phyloP scores from a whole-genome alignment of 1,140 invertebrate species.

The Vanessa tameamea region DNA sequence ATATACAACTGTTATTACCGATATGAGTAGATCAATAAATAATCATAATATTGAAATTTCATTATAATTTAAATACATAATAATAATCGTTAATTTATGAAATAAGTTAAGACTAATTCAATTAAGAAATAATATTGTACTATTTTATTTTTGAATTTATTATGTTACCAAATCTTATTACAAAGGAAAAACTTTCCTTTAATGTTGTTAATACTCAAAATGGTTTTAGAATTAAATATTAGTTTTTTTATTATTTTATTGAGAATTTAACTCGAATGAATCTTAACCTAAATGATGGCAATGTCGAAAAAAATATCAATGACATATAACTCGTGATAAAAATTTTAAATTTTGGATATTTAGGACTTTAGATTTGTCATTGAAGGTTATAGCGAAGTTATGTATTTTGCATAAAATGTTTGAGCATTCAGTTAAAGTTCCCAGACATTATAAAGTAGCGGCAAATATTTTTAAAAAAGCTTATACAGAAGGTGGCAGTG shows the following conservation, averaged over 20 bases:
- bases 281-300: conserved; percentile 15
- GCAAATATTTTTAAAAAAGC: conserved; percentile 85
- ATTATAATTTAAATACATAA: no score
- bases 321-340: conserved; percentile 61
- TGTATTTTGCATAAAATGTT: conserved; percentile 75
- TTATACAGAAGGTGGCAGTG: conserved; percentile 84
- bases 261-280: neutral
- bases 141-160: no score
- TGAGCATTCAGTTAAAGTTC: conserved; percentile 88
- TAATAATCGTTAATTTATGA: no score
- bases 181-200: no score
- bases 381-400: neutral
- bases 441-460: conserved; percentile 87
- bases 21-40: no score
- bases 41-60: no score
- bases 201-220: no score
- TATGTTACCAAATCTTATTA: no score
- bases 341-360: neutral
- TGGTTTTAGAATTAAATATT: no score
- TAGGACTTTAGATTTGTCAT: neutral
- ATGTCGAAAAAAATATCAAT: conserved; percentile 30
- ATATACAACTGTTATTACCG: neutral
- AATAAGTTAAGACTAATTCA: no score
- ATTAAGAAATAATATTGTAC: no score
- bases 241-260: no score